A percentile compares a stretch with the other conserved stretches of the same genome.
Conservation (phyloP, 2,113 vertebrate species). For the Rousettus leschenaultii region DNA sequence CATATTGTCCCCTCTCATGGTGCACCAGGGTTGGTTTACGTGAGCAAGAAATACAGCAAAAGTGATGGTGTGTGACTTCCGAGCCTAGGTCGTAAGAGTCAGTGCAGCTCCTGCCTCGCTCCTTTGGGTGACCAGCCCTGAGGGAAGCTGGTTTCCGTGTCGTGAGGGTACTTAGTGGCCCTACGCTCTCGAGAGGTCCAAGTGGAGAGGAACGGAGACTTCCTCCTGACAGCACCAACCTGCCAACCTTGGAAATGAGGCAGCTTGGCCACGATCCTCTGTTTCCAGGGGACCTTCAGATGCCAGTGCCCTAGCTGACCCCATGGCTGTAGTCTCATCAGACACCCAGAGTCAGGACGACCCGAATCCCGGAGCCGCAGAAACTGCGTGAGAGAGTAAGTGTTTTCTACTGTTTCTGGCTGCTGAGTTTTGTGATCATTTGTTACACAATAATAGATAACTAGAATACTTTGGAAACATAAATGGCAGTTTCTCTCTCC, state of each 20-base stretch:
- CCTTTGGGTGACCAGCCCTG: background rate
- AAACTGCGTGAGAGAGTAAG: background rate
- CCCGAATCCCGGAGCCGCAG: background rate
- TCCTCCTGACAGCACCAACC: background rate
- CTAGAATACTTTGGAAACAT: background rate
- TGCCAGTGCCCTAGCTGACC: background rate
- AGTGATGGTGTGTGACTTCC: background rate
- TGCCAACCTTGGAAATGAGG: background rate
- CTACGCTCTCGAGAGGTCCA: background rate
- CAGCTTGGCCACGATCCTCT: accelerated
- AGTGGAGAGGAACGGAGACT: background rate
- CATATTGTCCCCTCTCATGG: background rate
- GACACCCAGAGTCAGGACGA: background rate
- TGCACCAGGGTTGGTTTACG: background rate
- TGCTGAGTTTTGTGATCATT: background rate
- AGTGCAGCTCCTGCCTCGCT: background rate
- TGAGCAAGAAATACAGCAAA: background rate
- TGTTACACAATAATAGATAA: background rate
- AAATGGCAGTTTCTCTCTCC: background rate
- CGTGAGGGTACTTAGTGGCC: background rate
- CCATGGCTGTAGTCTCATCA: background rate
- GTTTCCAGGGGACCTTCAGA: background rate
- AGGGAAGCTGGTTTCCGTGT: background rate
- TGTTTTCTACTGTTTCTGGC: background rate
- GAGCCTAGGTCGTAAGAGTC: background rate